Conservation (phyloP, 2,888 invertebrate species). For the Ptychoptera contaminata region DNA sequence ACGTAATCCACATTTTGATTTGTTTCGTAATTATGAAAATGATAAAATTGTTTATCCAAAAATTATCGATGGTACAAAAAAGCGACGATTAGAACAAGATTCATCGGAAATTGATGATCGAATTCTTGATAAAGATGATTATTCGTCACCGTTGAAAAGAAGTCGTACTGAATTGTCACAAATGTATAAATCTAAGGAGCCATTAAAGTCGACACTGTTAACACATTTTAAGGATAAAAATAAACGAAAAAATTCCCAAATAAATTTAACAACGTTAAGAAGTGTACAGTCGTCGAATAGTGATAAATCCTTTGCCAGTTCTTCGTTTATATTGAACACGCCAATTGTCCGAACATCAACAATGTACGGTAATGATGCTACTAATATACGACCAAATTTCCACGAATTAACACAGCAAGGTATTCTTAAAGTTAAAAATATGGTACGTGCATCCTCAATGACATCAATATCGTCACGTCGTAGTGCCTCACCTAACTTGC, state of each 20-base stretch:
- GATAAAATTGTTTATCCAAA: conserved; percentile 17
- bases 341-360: conserved; percentile 8
- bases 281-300: not conserved
- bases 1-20: conserved; percentile 17
- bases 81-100: conserved; percentile 10
- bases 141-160: conserved; percentile 2
- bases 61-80: conserved; percentile 18
- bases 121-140: not conserved
- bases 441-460: not conserved
- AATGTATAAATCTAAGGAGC: conserved; percentile 2
- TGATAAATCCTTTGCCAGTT: not conserved
- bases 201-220: conserved; percentile 6
- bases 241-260: not conserved
- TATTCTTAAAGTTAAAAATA: conserved; percentile 7
- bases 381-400: not conserved
- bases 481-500: not conserved
- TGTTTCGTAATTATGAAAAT: conserved; percentile 11
- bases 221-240: conserved; percentile 10
- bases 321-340: conserved; percentile 7
- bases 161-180: conserved; percentile 6
- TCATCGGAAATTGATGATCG: not conserved
- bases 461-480: conserved; percentile 1
- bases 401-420: conserved; percentile 8
- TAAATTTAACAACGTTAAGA: not conserved
- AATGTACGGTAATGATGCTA: conserved; percentile 2